These are phyloP conservation scores for Penaeus chinensis DNA, from an alignment of 1,140 invertebrate species.

Conservation along the genomic window DNA sequence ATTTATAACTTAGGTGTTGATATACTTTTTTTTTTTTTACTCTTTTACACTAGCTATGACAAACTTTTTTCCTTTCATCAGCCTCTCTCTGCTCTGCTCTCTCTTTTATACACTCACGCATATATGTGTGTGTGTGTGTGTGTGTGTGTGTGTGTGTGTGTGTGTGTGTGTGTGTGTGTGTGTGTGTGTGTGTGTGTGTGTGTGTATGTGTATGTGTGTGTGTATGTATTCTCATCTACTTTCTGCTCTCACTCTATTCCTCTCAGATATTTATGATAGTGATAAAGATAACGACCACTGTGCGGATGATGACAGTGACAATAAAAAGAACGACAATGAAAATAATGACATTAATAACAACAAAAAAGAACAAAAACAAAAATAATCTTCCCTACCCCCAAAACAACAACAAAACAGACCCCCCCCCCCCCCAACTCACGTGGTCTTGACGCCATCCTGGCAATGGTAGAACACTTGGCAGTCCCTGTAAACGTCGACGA, in stretches of 20 bases:
- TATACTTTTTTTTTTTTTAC: background rate
- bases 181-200: background rate
- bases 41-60: background rate
- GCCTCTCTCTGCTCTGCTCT: too few species aligned
- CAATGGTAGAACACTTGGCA: constrained; percentile 23
- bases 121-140: background rate
- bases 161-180: background rate
- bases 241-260: too few species aligned
- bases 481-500: constrained; percentile 10
- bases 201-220: constrained; percentile 5
- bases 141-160: background rate
- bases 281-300: background rate
- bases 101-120: background rate
- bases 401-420: background rate
- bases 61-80: too few species aligned
- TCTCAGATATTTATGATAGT: background rate
- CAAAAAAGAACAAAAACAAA: background rate
- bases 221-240: background rate
- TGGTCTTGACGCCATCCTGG: background rate
- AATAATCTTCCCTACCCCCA: background rate
- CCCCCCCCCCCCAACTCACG: background rate
- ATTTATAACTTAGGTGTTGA: too few species aligned
- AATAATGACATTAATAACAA: background rate
- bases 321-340: background rate
- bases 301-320: background rate